Conservation (phyloP, 2,888 invertebrate genomes). For the Lymantria monacha region DNA sequence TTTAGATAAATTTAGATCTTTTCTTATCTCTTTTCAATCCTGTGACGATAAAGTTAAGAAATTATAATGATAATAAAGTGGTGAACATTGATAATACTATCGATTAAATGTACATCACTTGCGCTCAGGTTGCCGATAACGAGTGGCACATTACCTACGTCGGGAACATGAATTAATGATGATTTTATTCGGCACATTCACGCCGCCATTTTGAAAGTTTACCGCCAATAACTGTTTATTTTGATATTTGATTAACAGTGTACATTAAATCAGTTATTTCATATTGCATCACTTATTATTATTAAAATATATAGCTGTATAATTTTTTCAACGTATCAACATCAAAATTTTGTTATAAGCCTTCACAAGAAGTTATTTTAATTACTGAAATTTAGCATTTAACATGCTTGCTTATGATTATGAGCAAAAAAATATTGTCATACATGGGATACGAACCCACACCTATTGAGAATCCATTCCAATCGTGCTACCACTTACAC, state of each 20-base stretch:
- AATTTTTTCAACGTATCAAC: background rate
- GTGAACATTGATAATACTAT: background rate
- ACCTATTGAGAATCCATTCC: too few relatives aligned
- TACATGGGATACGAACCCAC: too few relatives aligned
- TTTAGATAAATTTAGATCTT: too few relatives aligned
- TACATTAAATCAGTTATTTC: constrained; percentile 5
- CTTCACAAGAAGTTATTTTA: too few relatives aligned
- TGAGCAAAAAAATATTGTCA: too few relatives aligned
- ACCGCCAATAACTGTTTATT: constrained; percentile 30
- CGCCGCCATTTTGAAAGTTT: constrained; percentile 32
- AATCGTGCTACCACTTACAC: too few relatives aligned
- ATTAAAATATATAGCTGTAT: background rate
- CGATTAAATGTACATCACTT: background rate
- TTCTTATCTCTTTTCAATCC: too few relatives aligned
- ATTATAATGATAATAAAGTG: too few relatives aligned
- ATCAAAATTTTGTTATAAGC: too few relatives aligned
- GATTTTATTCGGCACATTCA: constrained; percentile 59
- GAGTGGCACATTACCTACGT: constrained; percentile 71
- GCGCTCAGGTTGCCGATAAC: constrained; percentile 53
- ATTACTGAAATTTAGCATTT: too few relatives aligned
- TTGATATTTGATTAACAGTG: constrained; percentile 27
- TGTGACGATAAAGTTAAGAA: too few relatives aligned
- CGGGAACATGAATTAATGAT: constrained; percentile 75
- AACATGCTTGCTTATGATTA: too few relatives aligned
- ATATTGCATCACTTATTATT: background rate